Evolutionary conservation across 2,888 invertebrate genomes (phyloP), one percentile per base, ranked within the genome.

Genomic region (Cartodere bifasciata): DNA sequence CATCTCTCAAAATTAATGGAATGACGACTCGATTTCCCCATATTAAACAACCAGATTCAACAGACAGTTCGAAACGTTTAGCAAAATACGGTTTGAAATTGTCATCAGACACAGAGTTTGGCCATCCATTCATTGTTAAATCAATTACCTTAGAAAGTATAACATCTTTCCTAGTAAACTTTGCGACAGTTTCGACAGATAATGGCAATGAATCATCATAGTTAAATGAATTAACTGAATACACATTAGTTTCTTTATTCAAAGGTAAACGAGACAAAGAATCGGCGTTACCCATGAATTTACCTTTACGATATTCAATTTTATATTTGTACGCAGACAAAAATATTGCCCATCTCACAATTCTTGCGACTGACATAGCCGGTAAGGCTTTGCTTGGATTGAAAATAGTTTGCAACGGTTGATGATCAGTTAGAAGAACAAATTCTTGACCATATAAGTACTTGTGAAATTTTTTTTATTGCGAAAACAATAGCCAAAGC

Each of bases 371-470:
- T 3, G 42, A 35, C 11, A 31, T 23, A 28, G 24, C 7, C 5
- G 39, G 43, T 22, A 41, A 37, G 23, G 34, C 30, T 28, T 41
- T 39, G 29, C 38, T 43, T 32, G 29, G 34, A 11, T 37, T 37
- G 35, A 43, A 41, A 16, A 43, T 41, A 25, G 32, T 40, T 21
- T 41, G 23, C 10, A 41, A 26, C 13, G 42, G 39, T 35, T 38
- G 34, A 24, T 41, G 38, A 32, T 41, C 41, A 13, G 38, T 38
- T 5, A 40, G 25, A 21, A 34, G 21, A 12, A 17, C 21, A 28
- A 39, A 37, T 29, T 35, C 37, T 12, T 31, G 24, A 6, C 37
- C 37, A 29, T 22, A 38, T 11, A 38, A 13, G 24, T 35, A 38
- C 28, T 39, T 39, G 13, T 39, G 37, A 32, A 38, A 32, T 20